Evolutionary conservation across 2,888 invertebrate genomes (phyloP), one percentile per base, ranked within the genome.

Genomic region (Coremacera marginata): DNA sequence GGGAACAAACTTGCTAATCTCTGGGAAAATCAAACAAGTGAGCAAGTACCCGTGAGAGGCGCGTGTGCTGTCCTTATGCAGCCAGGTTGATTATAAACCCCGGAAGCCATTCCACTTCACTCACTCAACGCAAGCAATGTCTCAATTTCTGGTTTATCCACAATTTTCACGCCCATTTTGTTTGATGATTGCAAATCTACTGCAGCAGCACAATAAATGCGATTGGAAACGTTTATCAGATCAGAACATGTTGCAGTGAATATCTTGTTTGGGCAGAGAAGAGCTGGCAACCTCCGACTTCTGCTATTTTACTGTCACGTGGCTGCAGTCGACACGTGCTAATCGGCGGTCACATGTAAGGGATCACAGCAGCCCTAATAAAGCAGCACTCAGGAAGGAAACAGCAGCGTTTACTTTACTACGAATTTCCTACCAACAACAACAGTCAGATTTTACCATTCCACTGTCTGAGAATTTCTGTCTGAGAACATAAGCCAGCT

Each of bases 121-220:
- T 27, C 27, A 19, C 65, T 31, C 65, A 14, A 14, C 31, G 34
- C 31, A 19, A 34, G 16, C 31, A 16, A 34, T 65, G 34, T 34
- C 65, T 65, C 34, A 34, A 65, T 34, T 34, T 65, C 19, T 37
- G 81, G 82, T 82, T 84, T 83, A 86, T 86, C 86, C 87, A 84
- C 86, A 86, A 86, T 87, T 87, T 87, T 87, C 86, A 87, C 87
- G 87, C 87, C 87, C 88, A 87, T 86, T 87, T 86, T 85, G 85
- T 86, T 85, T 86, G 85, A 84, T 84, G 83, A 85, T 83, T 37
- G 67, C 67, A 67, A 37, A 67, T 67, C 67, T 67, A 84, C 84
- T 82, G 83, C 77, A 83, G 83, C 77, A 83, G 82, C 84, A 82
- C 84, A 84, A 83, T 82, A 83, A 81, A 70, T 52, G 78, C 84